phyloP scores from a whole-genome alignment of 2,888 invertebrate genomes.

The Scelioninae gen. 2 region DNA sequence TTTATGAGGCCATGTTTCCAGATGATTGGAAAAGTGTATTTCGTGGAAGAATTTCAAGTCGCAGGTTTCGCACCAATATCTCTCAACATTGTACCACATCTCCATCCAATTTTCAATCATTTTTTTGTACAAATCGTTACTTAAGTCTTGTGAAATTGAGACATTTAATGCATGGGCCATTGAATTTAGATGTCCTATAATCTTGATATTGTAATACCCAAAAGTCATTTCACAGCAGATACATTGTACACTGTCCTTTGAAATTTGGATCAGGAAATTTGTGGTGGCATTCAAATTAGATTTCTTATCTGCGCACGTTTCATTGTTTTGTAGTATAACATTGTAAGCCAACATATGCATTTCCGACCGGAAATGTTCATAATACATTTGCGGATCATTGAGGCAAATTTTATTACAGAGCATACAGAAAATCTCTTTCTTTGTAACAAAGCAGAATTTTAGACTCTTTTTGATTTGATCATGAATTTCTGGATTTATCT shows the following conservation, averaged over 20 bases:
- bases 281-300: slow-evolving; percentile 33
- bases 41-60: slow-evolving; percentile 47
- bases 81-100: slow-evolving; percentile 64
- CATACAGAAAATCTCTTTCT: slow-evolving; percentile 60
- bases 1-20: slow-evolving; percentile 43
- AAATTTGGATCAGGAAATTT: slow-evolving; percentile 26
- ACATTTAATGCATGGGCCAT: slow-evolving; percentile 25
- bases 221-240: slow-evolving; percentile 39
- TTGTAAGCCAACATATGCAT: slow-evolving; percentile 62
- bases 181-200: slow-evolving; percentile 31
- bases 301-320: slow-evolving; percentile 58
- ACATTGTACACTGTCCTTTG: slow-evolving; percentile 33
- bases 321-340: slow-evolving; percentile 56
- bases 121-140: slow-evolving; percentile 15
- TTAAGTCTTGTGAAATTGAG: background rate
- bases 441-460: slow-evolving; percentile 51
- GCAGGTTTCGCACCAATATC: slow-evolving; percentile 61
- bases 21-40: slow-evolving; percentile 45
- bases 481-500: background rate
- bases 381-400: slow-evolving; percentile 57
- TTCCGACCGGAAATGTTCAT: slow-evolving; percentile 63
- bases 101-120: slow-evolving; percentile 29
- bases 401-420: slow-evolving; percentile 61
- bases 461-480: slow-evolving; percentile 52
- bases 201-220: slow-evolving; percentile 26